phyloP scores from a whole-genome alignment of 2,888 invertebrate species.

The Pandemis heparana region DNA sequence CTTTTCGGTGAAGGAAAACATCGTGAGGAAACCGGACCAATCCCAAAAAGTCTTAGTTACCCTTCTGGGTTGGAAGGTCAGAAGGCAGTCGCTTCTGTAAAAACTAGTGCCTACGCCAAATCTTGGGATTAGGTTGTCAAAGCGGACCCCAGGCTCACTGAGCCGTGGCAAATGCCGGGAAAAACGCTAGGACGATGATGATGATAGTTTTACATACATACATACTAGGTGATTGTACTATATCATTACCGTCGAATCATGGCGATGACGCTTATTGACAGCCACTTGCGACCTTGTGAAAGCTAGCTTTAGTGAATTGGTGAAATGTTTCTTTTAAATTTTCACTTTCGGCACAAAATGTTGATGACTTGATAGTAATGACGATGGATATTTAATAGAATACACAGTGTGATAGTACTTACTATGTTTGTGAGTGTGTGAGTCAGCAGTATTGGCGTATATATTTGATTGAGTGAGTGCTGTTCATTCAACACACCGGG shows the following conservation, averaged over 20 bases:
- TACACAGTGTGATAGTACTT: background rate
- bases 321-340: constrained; percentile 18
- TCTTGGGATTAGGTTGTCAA: too few species aligned
- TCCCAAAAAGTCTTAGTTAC: too few species aligned
- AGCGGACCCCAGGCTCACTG: too few species aligned
- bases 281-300: constrained; percentile 27
- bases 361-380: constrained; percentile 10
- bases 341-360: constrained; percentile 27
- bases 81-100: too few species aligned
- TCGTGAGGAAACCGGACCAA: too few species aligned
- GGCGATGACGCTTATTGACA: constrained; percentile 27
- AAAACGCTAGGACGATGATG: too few species aligned
- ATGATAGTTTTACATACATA: too few species aligned
- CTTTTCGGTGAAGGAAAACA: too few species aligned
- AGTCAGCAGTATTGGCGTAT: background rate
- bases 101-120: too few species aligned
- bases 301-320: constrained; percentile 10
- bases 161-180: too few species aligned
- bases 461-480: background rate
- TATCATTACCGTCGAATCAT: constrained; percentile 15
- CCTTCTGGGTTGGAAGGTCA: too few species aligned
- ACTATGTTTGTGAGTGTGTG: background rate
- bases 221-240: background rate
- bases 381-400: constrained; percentile 2
- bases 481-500: too few species aligned